Percentiles rank a stretch among this genome's conserved stretches.
phyloP scores from a whole-genome alignment of 2,797 vertebrate species.

The Holocentrus rufus region DNA sequence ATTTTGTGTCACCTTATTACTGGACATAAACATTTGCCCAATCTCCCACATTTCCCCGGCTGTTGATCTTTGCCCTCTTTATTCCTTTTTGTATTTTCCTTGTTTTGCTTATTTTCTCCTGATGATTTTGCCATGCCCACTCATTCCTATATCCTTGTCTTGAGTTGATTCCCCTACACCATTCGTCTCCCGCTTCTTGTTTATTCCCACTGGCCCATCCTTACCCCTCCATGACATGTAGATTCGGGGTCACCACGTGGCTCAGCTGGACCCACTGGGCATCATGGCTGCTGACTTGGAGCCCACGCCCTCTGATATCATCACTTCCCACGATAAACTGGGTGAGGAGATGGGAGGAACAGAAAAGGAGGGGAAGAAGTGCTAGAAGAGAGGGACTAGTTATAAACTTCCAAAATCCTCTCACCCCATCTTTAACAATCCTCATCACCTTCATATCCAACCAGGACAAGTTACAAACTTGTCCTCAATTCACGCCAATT shows the following conservation, averaged over 20 bases:
- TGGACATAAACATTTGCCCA: slow-evolving; percentile 6
- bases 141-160: background rate
- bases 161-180: slow-evolving; percentile 38
- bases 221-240: slow-evolving; percentile 1
- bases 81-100: background rate
- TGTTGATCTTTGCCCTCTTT: background rate
- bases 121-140: slow-evolving; percentile 6
- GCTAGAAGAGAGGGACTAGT: too few species aligned
- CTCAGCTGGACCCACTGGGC: slow-evolving; percentile 89
- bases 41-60: background rate
- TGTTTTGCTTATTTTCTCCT: slow-evolving; percentile 16
- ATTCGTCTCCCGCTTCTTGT: background rate
- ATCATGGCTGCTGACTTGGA: slow-evolving; percentile 90
- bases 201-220: slow-evolving; percentile 1
- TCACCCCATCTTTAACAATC: background rate
- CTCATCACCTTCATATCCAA: background rate
- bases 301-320: slow-evolving; percentile 87
- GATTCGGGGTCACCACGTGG: slow-evolving; percentile 90
- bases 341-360: slow-evolving; percentile 78
- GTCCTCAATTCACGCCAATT: too few species aligned
- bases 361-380: background rate
- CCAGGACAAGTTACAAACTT: background rate
- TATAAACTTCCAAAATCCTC: too few species aligned
- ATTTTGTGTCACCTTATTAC: slow-evolving; percentile 24
- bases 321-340: slow-evolving; percentile 89